These are phyloP conservation scores for Aphis craccivora DNA, from an alignment of 1,140 invertebrate genomes.

Conservation along the genomic window DNA sequence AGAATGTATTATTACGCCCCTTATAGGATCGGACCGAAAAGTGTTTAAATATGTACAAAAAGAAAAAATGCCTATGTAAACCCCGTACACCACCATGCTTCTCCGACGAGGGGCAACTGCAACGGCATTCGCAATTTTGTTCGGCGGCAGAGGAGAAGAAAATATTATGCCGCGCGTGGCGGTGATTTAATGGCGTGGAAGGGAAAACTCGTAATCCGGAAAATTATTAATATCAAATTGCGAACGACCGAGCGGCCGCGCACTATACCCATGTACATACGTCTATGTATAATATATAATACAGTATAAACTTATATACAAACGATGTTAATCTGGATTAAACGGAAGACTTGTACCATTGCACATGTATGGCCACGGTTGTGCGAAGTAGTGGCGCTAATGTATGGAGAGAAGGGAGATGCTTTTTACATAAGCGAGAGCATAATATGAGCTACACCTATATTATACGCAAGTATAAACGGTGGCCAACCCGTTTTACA, in stretches of 20 bases:
- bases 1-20: background rate
- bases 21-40: background rate
- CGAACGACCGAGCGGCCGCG: background rate
- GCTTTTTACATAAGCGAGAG: background rate
- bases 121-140: background rate
- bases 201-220: constrained; percentile 36
- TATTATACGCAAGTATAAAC: background rate
- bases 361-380: background rate
- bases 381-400: background rate
- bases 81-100: background rate
- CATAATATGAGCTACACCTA: background rate
- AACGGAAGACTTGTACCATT: background rate
- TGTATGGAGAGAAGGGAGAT: background rate
- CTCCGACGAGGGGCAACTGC: background rate
- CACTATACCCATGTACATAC: background rate
- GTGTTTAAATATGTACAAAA: background rate
- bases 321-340: constrained; percentile 42
- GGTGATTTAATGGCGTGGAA: constrained; percentile 37
- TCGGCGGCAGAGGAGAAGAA: background rate
- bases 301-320: background rate
- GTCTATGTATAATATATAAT: background rate
- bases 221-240: constrained; percentile 39
- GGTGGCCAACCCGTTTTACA: background rate
- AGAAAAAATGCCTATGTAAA: background rate
- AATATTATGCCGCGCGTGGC: background rate